Base-by-base conservation (phyloP, 2,888 invertebrate species). In the Eumerus sabulonum region DNA sequence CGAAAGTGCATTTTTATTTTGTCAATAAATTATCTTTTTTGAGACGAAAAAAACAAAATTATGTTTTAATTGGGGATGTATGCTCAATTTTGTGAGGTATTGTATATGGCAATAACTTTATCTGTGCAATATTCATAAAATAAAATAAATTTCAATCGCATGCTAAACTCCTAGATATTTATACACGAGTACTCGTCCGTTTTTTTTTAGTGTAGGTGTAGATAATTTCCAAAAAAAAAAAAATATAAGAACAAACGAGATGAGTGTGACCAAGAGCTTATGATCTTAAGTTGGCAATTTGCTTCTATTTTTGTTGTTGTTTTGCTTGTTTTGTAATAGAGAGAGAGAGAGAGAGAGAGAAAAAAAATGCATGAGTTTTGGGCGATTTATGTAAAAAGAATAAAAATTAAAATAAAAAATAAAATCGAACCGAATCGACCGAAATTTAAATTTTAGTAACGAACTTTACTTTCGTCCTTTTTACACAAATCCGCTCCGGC, bases 211-310 rank as follows among this genome's bases (percentile, higher is more conserved):
- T 27, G 27, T 27, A 27, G 27, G 27, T 27, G 16, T 11, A 50
- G 13, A 14, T 47, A 71, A 12, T 12, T 18, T 35, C 12, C 11
- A n/a, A 14, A 19, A 18, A 44, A 44, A 2, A 18, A 60, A 13
- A 53, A 35, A 59, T 13, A 60, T 16, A 63, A 51, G 1, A 47
- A 12, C 27, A 12, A 17, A 50, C 40, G n/a, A 45, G 68, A 73
- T 79, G 79, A 68, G 79, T 73, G 79, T 79, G 79, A 79, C 79
- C 79, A 79, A 73, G 70, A 79, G 72, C 73, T 73, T 79, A 64
- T 38, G 42, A 53, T 47, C 67, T 40, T 73, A 70, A 79, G 79
- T 73, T 59, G 47, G 47, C 44, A 53, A 73, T 77, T 79, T 79
- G 27, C 7, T 27, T 27, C 59, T 79, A 64, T 79, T 73, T 59